These are phyloP conservation scores for Suncus etruscus DNA, from an alignment of 2,113 vertebrate genomes.

Conservation along the genomic window DNA sequence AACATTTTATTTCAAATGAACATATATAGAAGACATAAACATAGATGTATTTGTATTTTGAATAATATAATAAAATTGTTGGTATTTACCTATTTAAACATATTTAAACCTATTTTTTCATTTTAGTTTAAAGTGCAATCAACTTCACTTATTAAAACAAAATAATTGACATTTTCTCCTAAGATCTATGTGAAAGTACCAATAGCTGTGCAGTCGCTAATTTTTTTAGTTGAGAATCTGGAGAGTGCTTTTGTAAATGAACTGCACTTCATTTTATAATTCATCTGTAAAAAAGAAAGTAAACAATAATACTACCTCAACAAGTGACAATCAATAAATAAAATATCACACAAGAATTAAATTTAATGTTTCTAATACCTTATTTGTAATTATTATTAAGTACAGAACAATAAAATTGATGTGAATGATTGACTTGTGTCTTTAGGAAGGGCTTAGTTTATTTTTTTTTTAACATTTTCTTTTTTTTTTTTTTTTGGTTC, in stretches of 20 bases:
- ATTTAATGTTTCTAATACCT: not conserved
- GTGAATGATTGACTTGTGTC: not conserved
- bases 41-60: not conserved
- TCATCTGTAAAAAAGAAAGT: not conserved
- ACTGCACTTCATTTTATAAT: not conserved
- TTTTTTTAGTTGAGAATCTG: constrained; percentile 1
- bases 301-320: not conserved
- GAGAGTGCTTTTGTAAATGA: constrained; percentile 12
- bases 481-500: no score
- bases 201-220: not conserved
- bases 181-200: not conserved
- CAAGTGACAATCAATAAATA: not conserved
- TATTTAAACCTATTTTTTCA: not conserved
- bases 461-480: no score
- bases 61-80: not conserved
- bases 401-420: constrained; percentile 9
- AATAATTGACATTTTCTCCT: constrained; percentile 7
- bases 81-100: not conserved
- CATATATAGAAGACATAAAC: not conserved
- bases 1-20: not conserved
- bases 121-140: not conserved
- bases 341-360: not conserved
- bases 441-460: no score
- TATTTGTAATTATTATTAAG: constrained; percentile 2
- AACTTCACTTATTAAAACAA: not conserved